phyloP scores from a whole-genome alignment of 2,113 vertebrate genomes.

The Synodontis membranacea region DNA sequence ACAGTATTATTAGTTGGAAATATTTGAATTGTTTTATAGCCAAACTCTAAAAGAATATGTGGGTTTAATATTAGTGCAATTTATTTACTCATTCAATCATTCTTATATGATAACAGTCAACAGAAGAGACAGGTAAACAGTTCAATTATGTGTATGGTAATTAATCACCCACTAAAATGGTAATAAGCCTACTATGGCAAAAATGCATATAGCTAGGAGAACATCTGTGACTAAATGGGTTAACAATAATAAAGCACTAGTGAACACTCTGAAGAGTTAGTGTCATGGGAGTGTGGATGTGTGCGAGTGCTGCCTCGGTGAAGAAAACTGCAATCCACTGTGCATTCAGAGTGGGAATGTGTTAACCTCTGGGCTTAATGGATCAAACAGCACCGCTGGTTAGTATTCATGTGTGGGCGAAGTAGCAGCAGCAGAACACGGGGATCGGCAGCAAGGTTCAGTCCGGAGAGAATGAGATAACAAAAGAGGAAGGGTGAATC shows the following conservation, averaged over 20 bases:
- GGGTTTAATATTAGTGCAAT: neutral
- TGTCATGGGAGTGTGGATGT: neutral
- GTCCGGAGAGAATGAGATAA: neutral
- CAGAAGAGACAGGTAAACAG: neutral
- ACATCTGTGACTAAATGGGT: neutral
- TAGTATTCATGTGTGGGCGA: slow-evolving; percentile 45
- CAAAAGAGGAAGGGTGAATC: neutral
- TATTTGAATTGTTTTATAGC: neutral
- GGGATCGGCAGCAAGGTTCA: slow-evolving; percentile 1
- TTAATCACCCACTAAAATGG: neutral
- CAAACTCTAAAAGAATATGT: neutral
- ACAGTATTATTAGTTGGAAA: neutral
- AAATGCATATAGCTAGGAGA: neutral
- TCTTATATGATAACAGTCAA: neutral
- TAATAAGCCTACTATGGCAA: neutral
- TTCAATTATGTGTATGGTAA: neutral
- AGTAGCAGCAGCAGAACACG: neutral
- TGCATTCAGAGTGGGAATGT: slow-evolving; percentile 2
- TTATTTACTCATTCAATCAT: neutral
- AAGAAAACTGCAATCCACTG: neutral
- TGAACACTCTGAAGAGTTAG: neutral
- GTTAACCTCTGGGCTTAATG: slow-evolving; percentile 18
- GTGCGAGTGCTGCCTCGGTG: neutral
- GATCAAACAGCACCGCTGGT: slow-evolving; percentile 20
- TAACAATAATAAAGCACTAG: neutral